Conservation (phyloP, 2,888 invertebrate genomes). For the Uloborus plumipes region DNA sequence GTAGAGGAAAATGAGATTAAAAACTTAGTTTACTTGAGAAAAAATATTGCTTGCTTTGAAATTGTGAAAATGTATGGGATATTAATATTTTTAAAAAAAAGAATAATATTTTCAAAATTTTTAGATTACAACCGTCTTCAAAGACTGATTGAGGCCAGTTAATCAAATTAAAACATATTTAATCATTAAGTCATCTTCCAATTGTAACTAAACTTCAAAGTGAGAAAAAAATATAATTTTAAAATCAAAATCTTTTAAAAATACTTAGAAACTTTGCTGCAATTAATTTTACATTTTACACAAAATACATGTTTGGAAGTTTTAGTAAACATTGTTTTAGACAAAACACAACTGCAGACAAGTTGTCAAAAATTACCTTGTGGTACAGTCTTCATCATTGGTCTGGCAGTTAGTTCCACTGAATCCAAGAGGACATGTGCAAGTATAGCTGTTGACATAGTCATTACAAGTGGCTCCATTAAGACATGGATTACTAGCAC, state of each 20-base stretch:
- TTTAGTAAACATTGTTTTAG: background rate
- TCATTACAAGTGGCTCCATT: slow-evolving; percentile 94
- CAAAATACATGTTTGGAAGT: background rate
- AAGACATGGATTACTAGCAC: slow-evolving; percentile 81
- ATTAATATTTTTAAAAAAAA: background rate
- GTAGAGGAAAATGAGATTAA: background rate
- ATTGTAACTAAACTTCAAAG: too few species aligned
- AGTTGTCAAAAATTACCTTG: slow-evolving; percentile 69
- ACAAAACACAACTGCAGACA: background rate
- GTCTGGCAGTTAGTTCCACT: slow-evolving; percentile 96
- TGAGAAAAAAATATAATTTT: too few species aligned
- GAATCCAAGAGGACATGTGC: slow-evolving; percentile 89
- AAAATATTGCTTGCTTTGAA: background rate
- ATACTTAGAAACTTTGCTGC: too few species aligned
- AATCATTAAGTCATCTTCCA: too few species aligned
- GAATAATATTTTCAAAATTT: too few species aligned
- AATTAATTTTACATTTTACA: too few species aligned
- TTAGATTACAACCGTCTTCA: too few species aligned
- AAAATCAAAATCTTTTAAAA: too few species aligned
- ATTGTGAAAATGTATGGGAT: too few species aligned
- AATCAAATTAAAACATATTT: too few species aligned
- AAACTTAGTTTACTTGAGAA: background rate
- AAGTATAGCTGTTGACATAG: slow-evolving; percentile 95
- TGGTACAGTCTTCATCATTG: slow-evolving; percentile 94
- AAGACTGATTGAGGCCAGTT: too few species aligned